Evolutionary conservation across 2,113 vertebrate genomes (phyloP).

Genomic region (Syrmaticus mikado): DNA sequence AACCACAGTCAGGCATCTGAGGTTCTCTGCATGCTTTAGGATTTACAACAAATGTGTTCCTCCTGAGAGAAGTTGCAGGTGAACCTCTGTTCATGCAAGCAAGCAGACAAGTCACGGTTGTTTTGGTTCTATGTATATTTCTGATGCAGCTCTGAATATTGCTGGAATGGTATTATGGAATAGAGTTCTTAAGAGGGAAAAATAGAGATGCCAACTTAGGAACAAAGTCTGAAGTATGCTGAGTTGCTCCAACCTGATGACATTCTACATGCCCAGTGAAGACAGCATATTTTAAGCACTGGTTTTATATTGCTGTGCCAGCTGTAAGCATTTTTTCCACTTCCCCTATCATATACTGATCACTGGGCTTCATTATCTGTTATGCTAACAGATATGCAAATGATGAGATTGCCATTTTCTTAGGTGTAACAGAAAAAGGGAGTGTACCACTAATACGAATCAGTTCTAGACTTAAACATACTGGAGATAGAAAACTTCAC

Average conservation of each 20-base stretch:
- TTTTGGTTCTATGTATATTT: not conserved
- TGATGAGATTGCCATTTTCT: not conserved
- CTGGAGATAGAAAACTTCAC: not conserved
- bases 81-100: slow-evolving; percentile 1
- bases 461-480: not conserved
- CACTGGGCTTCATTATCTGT: not conserved
- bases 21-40: not conserved
- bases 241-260: not conserved
- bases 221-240: not conserved
- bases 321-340: not conserved
- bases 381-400: not conserved
- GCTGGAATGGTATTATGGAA: not conserved
- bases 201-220: not conserved
- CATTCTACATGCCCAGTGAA: not conserved
- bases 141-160: not conserved
- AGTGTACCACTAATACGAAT: not conserved
- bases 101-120: not conserved
- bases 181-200: not conserved
- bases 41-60: slow-evolving; percentile 4
- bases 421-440: not conserved
- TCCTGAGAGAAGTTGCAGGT: not conserved
- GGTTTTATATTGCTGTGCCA: not conserved
- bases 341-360: not conserved
- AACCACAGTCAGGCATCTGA: not conserved
- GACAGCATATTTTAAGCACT: not conserved